Conservation (phyloP, 1,140 invertebrate genomes). For the Bombus soroeensis region DNA sequence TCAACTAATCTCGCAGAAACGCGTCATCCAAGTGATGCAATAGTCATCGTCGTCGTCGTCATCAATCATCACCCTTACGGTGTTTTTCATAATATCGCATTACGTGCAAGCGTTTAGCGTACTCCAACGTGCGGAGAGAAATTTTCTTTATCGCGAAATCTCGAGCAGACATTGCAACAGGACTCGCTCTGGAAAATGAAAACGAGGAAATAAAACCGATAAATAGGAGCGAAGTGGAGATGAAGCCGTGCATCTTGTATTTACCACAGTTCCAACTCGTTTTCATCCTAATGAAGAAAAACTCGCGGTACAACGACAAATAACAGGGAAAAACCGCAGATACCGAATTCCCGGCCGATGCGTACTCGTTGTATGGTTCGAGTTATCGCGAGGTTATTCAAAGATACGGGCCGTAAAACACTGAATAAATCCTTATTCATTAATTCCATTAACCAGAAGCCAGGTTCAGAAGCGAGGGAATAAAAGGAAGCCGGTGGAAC, state of each 20-base stretch:
- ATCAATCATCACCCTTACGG: neutral
- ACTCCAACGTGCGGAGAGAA: too few species aligned
- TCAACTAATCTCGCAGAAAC: neutral
- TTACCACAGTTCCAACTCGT: neutral
- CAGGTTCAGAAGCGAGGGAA: neutral
- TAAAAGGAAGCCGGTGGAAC: neutral
- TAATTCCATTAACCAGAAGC: slow-evolving; percentile 16
- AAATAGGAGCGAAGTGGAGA: neutral
- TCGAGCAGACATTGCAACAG: neutral
- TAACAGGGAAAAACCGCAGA: neutral
- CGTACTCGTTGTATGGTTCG: neutral
- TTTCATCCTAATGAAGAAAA: neutral
- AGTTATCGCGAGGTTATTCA: neutral
- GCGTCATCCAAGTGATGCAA: neutral
- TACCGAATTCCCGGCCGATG: neutral
- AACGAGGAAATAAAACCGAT: neutral
- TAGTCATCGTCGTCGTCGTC: slow-evolving; percentile 4
- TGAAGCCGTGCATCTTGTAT: neutral
- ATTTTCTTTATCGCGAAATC: neutral
- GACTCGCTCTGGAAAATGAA: neutral
- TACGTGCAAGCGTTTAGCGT: too few species aligned
- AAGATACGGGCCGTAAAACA: neutral
- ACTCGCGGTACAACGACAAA: neutral
- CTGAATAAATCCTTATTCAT: slow-evolving; percentile 25
- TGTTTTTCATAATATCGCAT: neutral